A percentile compares a stretch with the other conserved stretches of the same genome.
Conservation (phyloP, 1,140 invertebrate species). For the Musca domestica region DNA sequence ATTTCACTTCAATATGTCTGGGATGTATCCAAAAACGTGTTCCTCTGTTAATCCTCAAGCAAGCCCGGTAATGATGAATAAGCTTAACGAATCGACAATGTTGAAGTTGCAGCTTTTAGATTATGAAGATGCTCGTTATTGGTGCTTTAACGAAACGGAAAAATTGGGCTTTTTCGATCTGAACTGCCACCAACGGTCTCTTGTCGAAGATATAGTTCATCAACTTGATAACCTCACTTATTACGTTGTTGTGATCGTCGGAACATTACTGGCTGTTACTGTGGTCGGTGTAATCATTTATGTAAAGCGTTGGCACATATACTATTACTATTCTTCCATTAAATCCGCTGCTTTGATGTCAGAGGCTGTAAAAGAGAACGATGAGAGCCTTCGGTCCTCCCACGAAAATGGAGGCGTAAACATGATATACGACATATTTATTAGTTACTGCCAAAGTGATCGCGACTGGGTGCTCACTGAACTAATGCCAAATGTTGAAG, state of each 20-base stretch:
- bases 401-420: conserved; percentile 33
- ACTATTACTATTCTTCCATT: conserved; percentile 60
- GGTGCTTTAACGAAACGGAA: conserved; percentile 49
- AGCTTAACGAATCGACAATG: conserved; percentile 23
- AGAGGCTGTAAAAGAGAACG: conserved; percentile 35
- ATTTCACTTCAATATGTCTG: not conserved
- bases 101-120: conserved; percentile 49
- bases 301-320: conserved; percentile 57
- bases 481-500: conserved; percentile 61
- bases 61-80: not conserved
- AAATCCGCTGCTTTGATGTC: conserved; percentile 56
- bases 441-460: conserved; percentile 64
- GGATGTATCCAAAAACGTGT: not conserved
- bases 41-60: not conserved
- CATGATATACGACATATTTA: conserved; percentile 61
- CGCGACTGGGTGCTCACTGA: conserved; percentile 61
- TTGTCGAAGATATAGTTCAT: conserved; percentile 26
- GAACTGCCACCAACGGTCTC: conserved; percentile 29
- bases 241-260: conserved; percentile 34
- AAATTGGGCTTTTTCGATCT: conserved; percentile 36
- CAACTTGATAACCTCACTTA: conserved; percentile 32
- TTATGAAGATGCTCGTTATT: conserved; percentile 44
- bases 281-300: conserved; percentile 48
- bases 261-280: conserved; percentile 40
- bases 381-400: conserved; percentile 32